phyloP scores from a whole-genome alignment of 37 sponge, comb jelly and placozoan species.

The Cliona cf. orientalis region DNA sequence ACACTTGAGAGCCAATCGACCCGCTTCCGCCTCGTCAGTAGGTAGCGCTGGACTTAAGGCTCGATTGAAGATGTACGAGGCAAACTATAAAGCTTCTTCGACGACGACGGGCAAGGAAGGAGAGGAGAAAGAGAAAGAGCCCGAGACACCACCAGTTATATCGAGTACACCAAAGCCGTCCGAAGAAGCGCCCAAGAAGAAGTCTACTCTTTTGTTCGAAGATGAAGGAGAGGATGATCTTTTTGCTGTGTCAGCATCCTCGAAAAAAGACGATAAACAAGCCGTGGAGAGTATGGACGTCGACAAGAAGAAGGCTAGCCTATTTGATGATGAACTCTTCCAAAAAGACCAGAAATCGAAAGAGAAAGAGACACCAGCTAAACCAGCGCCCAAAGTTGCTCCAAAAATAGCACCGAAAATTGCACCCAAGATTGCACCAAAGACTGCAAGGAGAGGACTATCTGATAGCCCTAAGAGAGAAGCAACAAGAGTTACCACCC shows the following conservation, averaged over 20 bases:
- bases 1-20: neutral
- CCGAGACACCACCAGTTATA: too few species aligned
- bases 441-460: neutral
- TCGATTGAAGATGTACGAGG: slow-evolving; percentile 11
- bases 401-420: neutral
- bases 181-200: slow-evolving; percentile 1
- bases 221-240: slow-evolving; percentile 10
- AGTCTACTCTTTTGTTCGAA: neutral
- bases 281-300: neutral
- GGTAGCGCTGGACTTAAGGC: neutral
- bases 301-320: neutral
- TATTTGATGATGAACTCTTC: slow-evolving; percentile 58
- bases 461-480: neutral
- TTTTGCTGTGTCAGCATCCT: neutral
- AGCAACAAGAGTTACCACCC: neutral
- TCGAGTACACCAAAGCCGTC: too few species aligned
- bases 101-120: neutral
- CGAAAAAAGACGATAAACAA: neutral
- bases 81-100: neutral
- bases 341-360: neutral
- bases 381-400: neutral
- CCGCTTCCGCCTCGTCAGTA: neutral
- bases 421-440: neutral
- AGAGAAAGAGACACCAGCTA: too few species aligned
- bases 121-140: neutral